phyloP scores from a whole-genome alignment of 2,113 vertebrate genomes.

The zebrafish (Danio rerio) region DNA sequence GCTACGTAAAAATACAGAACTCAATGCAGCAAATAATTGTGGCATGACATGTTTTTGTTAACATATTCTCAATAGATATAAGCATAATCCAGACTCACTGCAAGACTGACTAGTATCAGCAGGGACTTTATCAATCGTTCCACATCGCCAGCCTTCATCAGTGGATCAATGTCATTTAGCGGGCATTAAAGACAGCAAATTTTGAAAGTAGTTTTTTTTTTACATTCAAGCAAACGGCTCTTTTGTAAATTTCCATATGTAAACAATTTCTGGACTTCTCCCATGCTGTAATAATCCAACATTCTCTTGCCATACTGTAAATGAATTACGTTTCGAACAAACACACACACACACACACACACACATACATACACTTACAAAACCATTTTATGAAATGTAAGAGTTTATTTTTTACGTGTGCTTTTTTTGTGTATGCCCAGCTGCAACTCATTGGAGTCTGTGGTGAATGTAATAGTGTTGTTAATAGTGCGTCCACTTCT shows the following conservation, averaged over 20 bases:
- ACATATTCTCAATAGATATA: background rate
- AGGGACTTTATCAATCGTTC: conserved; percentile 44
- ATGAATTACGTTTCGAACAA: conserved; percentile 63
- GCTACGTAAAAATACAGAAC: background rate
- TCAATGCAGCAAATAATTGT: background rate
- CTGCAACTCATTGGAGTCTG: conserved; percentile 72
- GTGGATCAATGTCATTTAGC: conserved; percentile 16
- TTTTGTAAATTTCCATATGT: conserved; percentile 47
- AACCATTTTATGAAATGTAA: conserved; percentile 60
- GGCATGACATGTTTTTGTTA: background rate
- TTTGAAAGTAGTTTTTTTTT: conserved; percentile 34
- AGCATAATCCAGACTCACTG: background rate
- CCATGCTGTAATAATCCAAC: conserved; percentile 44
- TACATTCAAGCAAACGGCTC: conserved; percentile 21
- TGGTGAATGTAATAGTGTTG: conserved; percentile 80
- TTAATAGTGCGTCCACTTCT: conserved; percentile 76
- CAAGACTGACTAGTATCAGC: conserved; percentile 12
- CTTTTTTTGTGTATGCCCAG: conserved; percentile 66
- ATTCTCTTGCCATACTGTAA: conserved; percentile 57
- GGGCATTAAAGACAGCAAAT: conserved; percentile 39
- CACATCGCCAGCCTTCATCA: conserved; percentile 25
- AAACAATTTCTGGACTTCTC: conserved; percentile 32
- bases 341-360: no score
- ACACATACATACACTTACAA: conserved; percentile 44
- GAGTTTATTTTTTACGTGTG: conserved; percentile 65